phyloP scores from a whole-genome alignment of 1,140 invertebrate species.

The Drosophila pandora region DNA sequence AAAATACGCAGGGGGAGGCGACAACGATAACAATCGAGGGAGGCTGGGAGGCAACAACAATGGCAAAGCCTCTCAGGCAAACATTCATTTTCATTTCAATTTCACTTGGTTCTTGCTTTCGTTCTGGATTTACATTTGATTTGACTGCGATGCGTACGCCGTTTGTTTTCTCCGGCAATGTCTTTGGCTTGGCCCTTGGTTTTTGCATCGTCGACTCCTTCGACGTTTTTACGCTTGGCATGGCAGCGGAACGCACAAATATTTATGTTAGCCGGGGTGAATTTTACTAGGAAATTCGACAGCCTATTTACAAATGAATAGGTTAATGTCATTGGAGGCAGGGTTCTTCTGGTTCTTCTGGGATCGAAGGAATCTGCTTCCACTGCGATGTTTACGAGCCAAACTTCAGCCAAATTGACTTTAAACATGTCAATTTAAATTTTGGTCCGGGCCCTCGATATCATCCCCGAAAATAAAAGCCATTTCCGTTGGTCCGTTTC shows the following conservation, averaged over 20 bases:
- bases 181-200: constrained; percentile 24
- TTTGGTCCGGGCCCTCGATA: constrained; percentile 5
- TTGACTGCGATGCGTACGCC: constrained; percentile 59
- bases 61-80: constrained; percentile 47
- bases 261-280: constrained; percentile 70
- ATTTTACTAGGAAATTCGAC: constrained; percentile 68
- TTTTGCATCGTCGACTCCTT: constrained; percentile 29
- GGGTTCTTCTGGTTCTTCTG: neutral
- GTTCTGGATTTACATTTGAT: constrained; percentile 82
- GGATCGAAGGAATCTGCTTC: constrained; percentile 13
- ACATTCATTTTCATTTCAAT: constrained; percentile 79
- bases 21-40: constrained; percentile 50
- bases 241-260: constrained; percentile 72
- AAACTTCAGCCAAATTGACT: constrained; percentile 73
- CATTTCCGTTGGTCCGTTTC: constrained; percentile 8
- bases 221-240: constrained; percentile 71
- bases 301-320: constrained; percentile 82
- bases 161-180: constrained; percentile 34
- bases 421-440: constrained; percentile 79
- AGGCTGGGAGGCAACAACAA: constrained; percentile 33
- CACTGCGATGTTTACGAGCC: constrained; percentile 60
- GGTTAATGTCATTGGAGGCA: constrained; percentile 66
- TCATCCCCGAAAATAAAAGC: constrained; percentile 14
- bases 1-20: constrained; percentile 27
- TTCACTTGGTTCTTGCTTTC: constrained; percentile 75